phyloP scores from a whole-genome alignment of 2,113 vertebrate genomes.

The Oxyura jamaicensis region DNA sequence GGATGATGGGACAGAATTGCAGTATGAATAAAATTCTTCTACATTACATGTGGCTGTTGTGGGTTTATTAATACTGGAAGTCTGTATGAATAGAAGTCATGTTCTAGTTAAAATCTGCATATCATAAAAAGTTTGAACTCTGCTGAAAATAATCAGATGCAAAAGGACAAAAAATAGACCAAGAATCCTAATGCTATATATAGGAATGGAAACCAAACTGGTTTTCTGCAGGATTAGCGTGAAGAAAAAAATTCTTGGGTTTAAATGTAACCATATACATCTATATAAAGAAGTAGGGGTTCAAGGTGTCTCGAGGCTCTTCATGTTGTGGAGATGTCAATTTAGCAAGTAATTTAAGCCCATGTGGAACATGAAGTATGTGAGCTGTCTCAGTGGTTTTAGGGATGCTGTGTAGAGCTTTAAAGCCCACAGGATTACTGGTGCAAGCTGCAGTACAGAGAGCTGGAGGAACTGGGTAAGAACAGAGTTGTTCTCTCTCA shows the following conservation, averaged over 20 bases:
- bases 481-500: not conserved
- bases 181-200: conserved; percentile 11
- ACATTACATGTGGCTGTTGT: not conserved
- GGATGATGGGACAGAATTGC: conserved; percentile 24
- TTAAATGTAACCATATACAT: not conserved
- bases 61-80: conserved; percentile 21
- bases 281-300: not conserved
- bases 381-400: not conserved
- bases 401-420: not conserved
- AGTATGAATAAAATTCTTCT: conserved; percentile 65
- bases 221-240: conserved; percentile 23
- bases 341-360: not conserved
- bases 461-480: not conserved
- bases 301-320: not conserved
- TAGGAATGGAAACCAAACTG: conserved; percentile 42
- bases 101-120: conserved; percentile 36
- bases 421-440: not conserved
- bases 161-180: conserved; percentile 47
- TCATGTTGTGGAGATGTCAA: not conserved
- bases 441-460: fast-evolving
- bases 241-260: not conserved
- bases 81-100: not conserved
- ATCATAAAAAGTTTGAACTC: conserved; percentile 24
- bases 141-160: conserved; percentile 49
- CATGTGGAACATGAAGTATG: not conserved